These are phyloP conservation scores for Holothuria glaberrima DNA, from an alignment of 35 echinoderm and acorn worm species.

Conservation along the genomic window DNA sequence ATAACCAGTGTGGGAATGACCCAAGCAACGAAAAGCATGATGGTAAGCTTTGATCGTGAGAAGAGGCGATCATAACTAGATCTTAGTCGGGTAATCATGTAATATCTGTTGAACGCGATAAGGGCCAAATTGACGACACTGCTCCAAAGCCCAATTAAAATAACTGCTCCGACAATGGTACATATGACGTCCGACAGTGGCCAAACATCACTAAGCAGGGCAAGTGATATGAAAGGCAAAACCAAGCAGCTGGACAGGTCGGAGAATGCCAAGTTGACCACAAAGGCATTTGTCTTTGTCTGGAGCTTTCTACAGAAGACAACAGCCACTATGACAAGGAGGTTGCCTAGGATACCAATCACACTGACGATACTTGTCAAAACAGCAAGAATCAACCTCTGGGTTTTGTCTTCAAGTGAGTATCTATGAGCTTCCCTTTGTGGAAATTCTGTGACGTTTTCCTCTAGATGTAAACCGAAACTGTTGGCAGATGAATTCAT, in stretches of 20 bases:
- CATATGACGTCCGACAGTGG: too few species aligned
- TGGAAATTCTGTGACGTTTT: too few species aligned
- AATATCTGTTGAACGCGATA: too few species aligned
- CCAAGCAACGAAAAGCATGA: constrained; percentile 61
- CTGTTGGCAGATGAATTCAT: too few species aligned
- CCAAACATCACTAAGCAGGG: too few species aligned
- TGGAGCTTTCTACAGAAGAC: too few species aligned
- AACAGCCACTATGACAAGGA: too few species aligned
- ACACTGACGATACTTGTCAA: constrained; percentile 38
- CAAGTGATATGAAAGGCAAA: neutral
- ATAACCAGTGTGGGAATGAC: constrained; percentile 51
- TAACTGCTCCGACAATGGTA: too few species aligned
- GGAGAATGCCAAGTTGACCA: constrained; percentile 32
- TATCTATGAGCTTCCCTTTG: neutral
- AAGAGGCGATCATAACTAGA: constrained; percentile 14
- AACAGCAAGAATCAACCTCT: constrained; percentile 55
- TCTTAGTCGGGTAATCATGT: too few species aligned
- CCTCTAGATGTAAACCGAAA: too few species aligned
- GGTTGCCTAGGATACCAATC: constrained; percentile 70
- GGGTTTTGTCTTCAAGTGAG: constrained; percentile 41
- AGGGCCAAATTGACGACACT: constrained; percentile 77
- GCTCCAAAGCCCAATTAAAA: constrained; percentile 60
- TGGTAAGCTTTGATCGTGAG: constrained; percentile 9
- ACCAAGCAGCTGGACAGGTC: constrained; percentile 11
- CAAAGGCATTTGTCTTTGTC: too few species aligned